These are phyloP conservation scores for Melanogrammus aeglefinus DNA, from an alignment of 2,797 vertebrate species.

Conservation along the genomic window DNA sequence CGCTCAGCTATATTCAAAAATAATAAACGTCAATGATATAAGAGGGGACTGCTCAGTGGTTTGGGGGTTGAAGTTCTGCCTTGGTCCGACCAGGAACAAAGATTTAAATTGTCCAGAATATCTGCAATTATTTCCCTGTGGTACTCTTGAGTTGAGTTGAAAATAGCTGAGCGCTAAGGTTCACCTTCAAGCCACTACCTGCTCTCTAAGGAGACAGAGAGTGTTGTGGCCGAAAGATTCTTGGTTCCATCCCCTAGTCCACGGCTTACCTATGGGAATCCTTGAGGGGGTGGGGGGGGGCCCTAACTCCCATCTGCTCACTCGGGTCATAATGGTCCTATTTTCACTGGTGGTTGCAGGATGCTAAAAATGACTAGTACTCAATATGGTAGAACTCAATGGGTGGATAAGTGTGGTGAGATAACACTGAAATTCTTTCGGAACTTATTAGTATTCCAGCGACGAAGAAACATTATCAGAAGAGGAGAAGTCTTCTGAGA, in stretches of 20 bases:
- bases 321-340: neutral
- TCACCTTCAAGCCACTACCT: neutral
- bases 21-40: neutral
- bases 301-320: neutral
- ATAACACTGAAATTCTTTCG: neutral
- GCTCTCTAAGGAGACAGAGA: neutral
- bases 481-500: conserved; percentile 30
- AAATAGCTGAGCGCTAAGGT: neutral
- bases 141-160: neutral
- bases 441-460: conserved; percentile 5
- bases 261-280: neutral
- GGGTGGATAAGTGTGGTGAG: neutral
- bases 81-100: neutral
- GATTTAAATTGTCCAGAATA: neutral
- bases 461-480: conserved; percentile 19
- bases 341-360: neutral
- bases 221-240: neutral
- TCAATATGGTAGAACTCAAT: neutral
- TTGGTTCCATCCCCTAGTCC: neutral
- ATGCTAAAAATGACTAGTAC: neutral
- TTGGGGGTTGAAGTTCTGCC: neutral
- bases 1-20: neutral
- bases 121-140: neutral
- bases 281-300: neutral
- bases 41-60: neutral